phyloP scores from a whole-genome alignment of 2,888 invertebrate genomes.

The Meta bourneti region DNA sequence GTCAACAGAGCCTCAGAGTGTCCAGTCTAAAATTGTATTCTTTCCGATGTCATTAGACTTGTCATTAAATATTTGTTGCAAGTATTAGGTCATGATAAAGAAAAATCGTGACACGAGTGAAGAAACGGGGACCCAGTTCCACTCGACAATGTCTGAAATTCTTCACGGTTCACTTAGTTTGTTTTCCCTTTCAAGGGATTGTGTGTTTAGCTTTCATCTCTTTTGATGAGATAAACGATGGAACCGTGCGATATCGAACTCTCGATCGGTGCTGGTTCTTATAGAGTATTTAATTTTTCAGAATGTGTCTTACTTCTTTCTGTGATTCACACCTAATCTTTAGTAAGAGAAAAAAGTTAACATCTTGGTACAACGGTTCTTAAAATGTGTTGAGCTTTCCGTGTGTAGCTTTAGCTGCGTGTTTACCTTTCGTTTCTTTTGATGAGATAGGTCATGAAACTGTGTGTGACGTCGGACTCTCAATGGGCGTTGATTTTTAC shows the following conservation, averaged over 20 bases:
- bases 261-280: too few species aligned
- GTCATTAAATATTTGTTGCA: slow-evolving; percentile 38
- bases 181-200: slow-evolving; percentile 28
- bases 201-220: slow-evolving; percentile 1
- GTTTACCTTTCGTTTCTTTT: too few species aligned
- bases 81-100: slow-evolving; percentile 29
- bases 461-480: too few species aligned
- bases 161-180: slow-evolving; percentile 22
- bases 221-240: neutral
- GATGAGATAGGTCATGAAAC: too few species aligned
- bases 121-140: slow-evolving; percentile 3
- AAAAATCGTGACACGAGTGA: slow-evolving; percentile 15
- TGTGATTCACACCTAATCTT: too few species aligned
- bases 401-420: too few species aligned
- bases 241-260: neutral
- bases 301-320: too few species aligned
- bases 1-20: neutral
- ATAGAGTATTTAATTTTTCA: too few species aligned
- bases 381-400: too few species aligned
- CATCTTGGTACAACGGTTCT: too few species aligned
- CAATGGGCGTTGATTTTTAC: too few species aligned
- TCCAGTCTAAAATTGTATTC: slow-evolving; percentile 41
- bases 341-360: too few species aligned
- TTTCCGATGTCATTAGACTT: slow-evolving; percentile 24
- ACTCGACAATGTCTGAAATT: slow-evolving; percentile 9